A percentile compares a stretch with the other conserved stretches of the same genome.
Evolutionary conservation across 2,888 invertebrate species (phyloP).

Genomic region (Hirtodrosophila confusa): DNA sequence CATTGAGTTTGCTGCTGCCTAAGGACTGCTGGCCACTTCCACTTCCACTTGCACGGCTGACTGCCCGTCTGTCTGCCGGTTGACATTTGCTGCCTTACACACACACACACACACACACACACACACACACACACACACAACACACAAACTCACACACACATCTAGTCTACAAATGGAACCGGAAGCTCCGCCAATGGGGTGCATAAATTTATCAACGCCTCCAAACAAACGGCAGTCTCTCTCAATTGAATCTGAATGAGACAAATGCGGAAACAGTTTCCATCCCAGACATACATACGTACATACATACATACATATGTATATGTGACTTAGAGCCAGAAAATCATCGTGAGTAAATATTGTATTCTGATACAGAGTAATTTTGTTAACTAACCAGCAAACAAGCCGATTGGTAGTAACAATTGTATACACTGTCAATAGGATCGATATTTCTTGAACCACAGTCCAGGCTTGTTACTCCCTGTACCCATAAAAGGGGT

Average conservation of each 20-base stretch:
- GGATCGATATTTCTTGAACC: too few species aligned
- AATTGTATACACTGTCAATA: too few species aligned
- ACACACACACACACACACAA: conserved; percentile 1
- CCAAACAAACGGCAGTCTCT: conserved; percentile 27
- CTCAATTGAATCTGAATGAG: conserved; percentile 32
- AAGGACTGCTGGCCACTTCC: conserved; percentile 31
- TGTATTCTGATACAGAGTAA: too few species aligned
- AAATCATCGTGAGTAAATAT: too few species aligned
- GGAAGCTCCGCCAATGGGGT: conserved; percentile 67
- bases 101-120: conserved; percentile 8
- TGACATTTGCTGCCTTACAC: conserved; percentile 54
- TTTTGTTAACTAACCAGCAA: too few species aligned
- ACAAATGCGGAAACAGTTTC: conserved; percentile 44
- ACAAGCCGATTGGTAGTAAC: too few species aligned
- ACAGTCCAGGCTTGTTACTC: too few species aligned
- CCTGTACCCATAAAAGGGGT: too few species aligned
- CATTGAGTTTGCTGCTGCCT: conserved; percentile 51
- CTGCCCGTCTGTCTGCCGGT: conserved; percentile 29
- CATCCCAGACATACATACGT: conserved; percentile 1
- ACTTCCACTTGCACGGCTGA: conserved; percentile 25
- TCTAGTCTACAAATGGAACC: conserved; percentile 41
- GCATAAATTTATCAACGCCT: conserved; percentile 81
- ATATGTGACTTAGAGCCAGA: too few species aligned
- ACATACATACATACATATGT: not conserved
- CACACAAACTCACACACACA: conserved; percentile 5